These are phyloP conservation scores for Drosophila tani DNA, from an alignment of 1,140 invertebrate species.

Conservation along the genomic window DNA sequence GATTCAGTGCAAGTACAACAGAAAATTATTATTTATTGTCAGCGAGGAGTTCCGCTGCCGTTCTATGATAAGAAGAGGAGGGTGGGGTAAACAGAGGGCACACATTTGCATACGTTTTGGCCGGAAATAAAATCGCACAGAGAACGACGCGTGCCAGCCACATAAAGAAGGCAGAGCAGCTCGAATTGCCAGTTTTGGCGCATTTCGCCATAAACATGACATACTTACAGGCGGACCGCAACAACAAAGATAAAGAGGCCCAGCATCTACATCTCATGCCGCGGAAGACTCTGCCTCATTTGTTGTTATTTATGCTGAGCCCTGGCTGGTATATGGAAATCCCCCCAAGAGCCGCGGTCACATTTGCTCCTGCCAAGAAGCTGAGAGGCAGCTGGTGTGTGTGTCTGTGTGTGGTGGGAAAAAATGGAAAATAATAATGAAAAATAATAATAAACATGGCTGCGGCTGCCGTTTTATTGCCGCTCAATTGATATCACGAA, in stretches of 20 bases:
- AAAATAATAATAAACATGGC: conserved; percentile 78
- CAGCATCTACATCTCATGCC: conserved; percentile 9
- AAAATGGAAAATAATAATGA: conserved; percentile 50
- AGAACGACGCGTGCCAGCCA: conserved; percentile 66
- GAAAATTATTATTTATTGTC: conserved; percentile 83
- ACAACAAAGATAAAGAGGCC: conserved; percentile 63
- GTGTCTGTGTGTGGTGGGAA: conserved; percentile 20
- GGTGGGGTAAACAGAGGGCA: conserved; percentile 7
- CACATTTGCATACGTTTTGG: conserved; percentile 73
- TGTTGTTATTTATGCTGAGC: conserved; percentile 81
- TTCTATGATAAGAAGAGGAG: conserved; percentile 59
- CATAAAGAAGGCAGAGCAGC: conserved; percentile 56
- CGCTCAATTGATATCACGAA: conserved; percentile 76
- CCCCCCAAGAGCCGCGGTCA: conserved; percentile 35
- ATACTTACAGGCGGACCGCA: conserved; percentile 62
- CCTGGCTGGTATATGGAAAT: conserved; percentile 59
- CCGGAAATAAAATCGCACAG: conserved; percentile 65
- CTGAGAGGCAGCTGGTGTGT: conserved; percentile 12
- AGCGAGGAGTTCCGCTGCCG: conserved; percentile 29
- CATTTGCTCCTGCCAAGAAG: conserved; percentile 37
- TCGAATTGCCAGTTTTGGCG: conserved; percentile 30
- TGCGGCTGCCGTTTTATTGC: conserved; percentile 65
- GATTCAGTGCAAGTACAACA: conserved; percentile 48
- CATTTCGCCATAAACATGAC: conserved; percentile 32
- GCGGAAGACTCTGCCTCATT: conserved; percentile 50